Percentiles rank a stretch among this genome's conserved stretches.
Evolutionary conservation across 2,888 invertebrate species (phyloP).

Genomic region (Anoplius nigerrimus): DNA sequence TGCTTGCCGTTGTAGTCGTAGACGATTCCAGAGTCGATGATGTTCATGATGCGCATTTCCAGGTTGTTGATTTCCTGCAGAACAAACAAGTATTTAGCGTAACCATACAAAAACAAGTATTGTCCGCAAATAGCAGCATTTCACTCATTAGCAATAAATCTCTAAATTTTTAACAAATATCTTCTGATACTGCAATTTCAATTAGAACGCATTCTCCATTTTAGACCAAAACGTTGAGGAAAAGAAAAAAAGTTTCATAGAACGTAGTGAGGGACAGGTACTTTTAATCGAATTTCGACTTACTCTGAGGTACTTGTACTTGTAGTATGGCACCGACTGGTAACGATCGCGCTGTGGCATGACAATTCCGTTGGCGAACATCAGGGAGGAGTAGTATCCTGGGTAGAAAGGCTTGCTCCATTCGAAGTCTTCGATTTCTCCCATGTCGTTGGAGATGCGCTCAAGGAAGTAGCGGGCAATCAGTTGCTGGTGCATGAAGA

Average conservation of each 20-base stretch:
- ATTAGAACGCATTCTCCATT: too few relatives aligned
- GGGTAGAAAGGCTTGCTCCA: slow-evolving; percentile 77
- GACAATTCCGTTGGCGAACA: slow-evolving; percentile 80
- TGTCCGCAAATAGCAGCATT: too few relatives aligned
- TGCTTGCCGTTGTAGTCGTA: slow-evolving; percentile 62
- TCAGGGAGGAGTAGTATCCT: slow-evolving; percentile 80
- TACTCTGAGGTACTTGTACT: slow-evolving; percentile 64
- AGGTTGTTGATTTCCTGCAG: slow-evolving; percentile 59
- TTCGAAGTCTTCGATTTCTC: slow-evolving; percentile 79
- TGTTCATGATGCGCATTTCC: slow-evolving; percentile 64
- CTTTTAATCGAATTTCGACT: background rate
- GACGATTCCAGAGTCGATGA: slow-evolving; percentile 68
- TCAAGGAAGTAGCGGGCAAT: slow-evolving; percentile 84
- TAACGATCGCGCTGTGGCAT: slow-evolving; percentile 78
- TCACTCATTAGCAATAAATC: too few relatives aligned
- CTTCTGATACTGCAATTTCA: too few relatives aligned
- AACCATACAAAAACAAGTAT: background rate
- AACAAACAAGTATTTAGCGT: background rate
- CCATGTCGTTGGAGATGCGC: slow-evolving; percentile 81
- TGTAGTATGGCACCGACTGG: slow-evolving; percentile 68
- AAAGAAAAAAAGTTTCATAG: too few relatives aligned
- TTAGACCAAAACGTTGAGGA: too few relatives aligned
- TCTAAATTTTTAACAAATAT: too few relatives aligned
- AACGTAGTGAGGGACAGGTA: background rate
- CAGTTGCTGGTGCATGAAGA: slow-evolving; percentile 82